Evolutionary conservation across 1,140 invertebrate genomes (phyloP).

Genomic region (Drosophila arizonae): DNA sequence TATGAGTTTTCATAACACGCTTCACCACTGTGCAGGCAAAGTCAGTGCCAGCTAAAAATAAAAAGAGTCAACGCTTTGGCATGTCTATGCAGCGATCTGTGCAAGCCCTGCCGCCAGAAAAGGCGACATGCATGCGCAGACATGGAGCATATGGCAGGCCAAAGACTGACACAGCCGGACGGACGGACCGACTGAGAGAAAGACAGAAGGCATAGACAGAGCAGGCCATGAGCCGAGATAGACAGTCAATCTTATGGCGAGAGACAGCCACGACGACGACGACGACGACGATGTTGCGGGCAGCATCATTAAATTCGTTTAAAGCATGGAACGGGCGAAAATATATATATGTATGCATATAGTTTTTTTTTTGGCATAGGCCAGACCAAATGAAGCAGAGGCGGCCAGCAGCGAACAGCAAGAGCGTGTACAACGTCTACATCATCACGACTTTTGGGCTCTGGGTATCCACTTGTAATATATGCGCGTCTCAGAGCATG

Average conservation of each 20-base stretch:
- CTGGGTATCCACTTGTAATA: constrained; percentile 60
- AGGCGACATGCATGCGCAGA: constrained; percentile 76
- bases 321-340: constrained; percentile 53
- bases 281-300: constrained; percentile 48
- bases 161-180: constrained; percentile 27
- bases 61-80: constrained; percentile 78
- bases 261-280: constrained; percentile 55
- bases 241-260: constrained; percentile 76
- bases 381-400: constrained; percentile 20
- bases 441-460: constrained; percentile 75
- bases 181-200: constrained; percentile 30
- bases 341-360: constrained; percentile 12
- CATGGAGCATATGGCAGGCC: constrained; percentile 66
- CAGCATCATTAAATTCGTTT: constrained; percentile 79
- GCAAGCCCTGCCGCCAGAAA: constrained; percentile 53
- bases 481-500: constrained; percentile 57
- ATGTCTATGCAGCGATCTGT: constrained; percentile 71
- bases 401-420: constrained; percentile 1
- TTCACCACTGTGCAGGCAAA: constrained; percentile 59
- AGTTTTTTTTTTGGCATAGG: constrained; percentile 60
- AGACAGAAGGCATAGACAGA: constrained; percentile 13
- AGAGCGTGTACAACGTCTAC: constrained; percentile 52
- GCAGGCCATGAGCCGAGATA: constrained; percentile 49
- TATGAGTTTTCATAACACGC: no score
- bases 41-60: constrained; percentile 75